Evolutionary conservation across 92 coral and sea anemone genomes (phyloP).

Genomic region (Heliopora coerulea): DNA sequence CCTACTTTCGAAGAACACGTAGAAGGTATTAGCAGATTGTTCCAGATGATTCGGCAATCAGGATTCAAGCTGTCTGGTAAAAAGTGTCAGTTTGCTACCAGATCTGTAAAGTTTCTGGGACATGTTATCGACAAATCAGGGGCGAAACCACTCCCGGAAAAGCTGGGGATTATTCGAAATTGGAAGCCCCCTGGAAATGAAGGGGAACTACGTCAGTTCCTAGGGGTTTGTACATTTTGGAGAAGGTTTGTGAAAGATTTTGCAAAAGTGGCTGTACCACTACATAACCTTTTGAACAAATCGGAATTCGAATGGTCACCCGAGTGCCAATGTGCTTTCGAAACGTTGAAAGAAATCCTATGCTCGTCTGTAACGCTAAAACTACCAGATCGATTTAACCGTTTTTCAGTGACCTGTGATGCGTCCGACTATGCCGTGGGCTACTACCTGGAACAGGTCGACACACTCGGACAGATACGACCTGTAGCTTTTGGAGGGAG

Average conservation of each 20-base stretch:
- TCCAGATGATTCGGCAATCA: conserved; percentile 34
- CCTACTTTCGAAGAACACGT: conserved; percentile 51
- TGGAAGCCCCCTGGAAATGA: conserved; percentile 52
- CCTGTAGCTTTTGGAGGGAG: conserved; percentile 52
- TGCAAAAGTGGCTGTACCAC: conserved; percentile 49
- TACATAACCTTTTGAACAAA: conserved; percentile 51
- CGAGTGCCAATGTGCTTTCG: conserved; percentile 49
- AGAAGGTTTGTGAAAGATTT: conserved; percentile 57
- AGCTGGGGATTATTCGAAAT: conserved; percentile 48
- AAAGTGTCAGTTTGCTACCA: conserved; percentile 57
- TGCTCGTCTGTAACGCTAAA: conserved; percentile 50
- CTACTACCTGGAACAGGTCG: conserved; percentile 50
- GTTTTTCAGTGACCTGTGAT: conserved; percentile 52
- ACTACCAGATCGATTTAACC: conserved; percentile 46
- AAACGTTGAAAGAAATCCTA: conserved; percentile 35
- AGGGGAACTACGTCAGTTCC: too few relatives aligned
- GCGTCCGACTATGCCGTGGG: conserved; percentile 53
- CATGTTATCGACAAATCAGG: conserved; percentile 52
- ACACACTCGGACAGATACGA: conserved; percentile 25
- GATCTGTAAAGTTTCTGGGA: conserved; percentile 46
- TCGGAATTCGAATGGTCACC: conserved; percentile 52
- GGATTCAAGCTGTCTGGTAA: conserved; percentile 59
- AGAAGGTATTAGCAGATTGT: conserved; percentile 43
- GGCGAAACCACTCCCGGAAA: conserved; percentile 54
- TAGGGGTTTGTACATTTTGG: conserved; percentile 56